Evolutionary conservation across 1,140 invertebrate species (phyloP).

Genomic region (Drosophila subpulchrella): DNA sequence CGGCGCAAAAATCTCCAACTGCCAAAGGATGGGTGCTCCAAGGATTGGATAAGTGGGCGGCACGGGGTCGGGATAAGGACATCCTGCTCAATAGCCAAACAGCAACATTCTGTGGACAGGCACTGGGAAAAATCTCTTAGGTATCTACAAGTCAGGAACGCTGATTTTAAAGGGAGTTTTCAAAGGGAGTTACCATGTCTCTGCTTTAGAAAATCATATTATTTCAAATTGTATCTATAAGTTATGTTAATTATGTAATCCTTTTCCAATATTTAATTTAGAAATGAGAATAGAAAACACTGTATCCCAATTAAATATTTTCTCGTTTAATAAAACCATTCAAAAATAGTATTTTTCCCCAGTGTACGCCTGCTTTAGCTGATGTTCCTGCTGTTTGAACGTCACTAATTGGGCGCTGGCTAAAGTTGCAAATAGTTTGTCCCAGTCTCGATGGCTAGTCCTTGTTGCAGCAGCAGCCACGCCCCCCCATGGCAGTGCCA

Average conservation of each 20-base stretch:
- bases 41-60: constrained; percentile 10
- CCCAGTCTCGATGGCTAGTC: constrained; percentile 30
- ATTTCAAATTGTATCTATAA: no score
- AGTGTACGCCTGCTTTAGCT: constrained; percentile 5
- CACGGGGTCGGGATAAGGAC: background rate
- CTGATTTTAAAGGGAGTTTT: no score
- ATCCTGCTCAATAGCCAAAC: constrained; percentile 5
- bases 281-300: no score
- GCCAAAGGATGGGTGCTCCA: background rate
- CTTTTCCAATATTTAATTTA: no score
- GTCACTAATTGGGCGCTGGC: constrained; percentile 73
- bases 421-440: constrained; percentile 74
- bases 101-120: constrained; percentile 2
- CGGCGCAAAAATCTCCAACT: constrained; percentile 50
- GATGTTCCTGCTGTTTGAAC: constrained; percentile 66
- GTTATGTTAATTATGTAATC: no score
- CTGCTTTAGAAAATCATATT: no score
- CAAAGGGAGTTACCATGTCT: no score
- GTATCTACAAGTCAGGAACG: no score
- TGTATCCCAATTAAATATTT: no score
- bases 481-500: background rate
- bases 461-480: background rate
- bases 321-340: no score
- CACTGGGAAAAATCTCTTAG: background rate
- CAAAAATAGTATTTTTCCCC: background rate